Evolutionary conservation across 1,140 invertebrate genomes (phyloP).

Genomic region (Halesus radiatus): DNA sequence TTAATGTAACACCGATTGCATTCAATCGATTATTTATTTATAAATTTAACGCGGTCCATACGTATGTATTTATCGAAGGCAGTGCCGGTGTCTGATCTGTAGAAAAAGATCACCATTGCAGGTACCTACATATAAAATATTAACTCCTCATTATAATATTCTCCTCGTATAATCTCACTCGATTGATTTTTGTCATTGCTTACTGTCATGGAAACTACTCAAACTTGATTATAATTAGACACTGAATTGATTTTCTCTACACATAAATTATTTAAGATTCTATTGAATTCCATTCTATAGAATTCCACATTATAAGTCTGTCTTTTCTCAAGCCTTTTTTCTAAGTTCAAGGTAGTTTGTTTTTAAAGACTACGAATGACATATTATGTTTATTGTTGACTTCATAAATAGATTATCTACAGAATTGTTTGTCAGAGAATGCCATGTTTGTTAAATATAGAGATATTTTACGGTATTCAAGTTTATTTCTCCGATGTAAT

Average conservation of each 20-base stretch:
- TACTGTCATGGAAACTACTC: constrained; percentile 34
- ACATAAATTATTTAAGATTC: too few species aligned
- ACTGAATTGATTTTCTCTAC: constrained; percentile 8
- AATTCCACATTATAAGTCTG: too few species aligned
- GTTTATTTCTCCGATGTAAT: too few species aligned
- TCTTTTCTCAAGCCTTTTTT: too few species aligned
- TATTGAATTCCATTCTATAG: too few species aligned
- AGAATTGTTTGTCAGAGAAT: too few species aligned
- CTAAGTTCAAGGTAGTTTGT: constrained; percentile 13
- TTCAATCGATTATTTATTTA: constrained; percentile 27
- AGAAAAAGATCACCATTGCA: not conserved
- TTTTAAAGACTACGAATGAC: not conserved
- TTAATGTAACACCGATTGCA: constrained; percentile 10
- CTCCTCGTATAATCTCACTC: not conserved
- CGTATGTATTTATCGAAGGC: not conserved
- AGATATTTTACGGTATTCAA: too few species aligned
- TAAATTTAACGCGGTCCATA: not conserved
- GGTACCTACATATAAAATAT: too few species aligned
- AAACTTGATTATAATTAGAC: constrained; percentile 25
- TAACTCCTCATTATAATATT: too few species aligned
- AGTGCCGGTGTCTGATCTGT: constrained; percentile 5
- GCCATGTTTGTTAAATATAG: too few species aligned
- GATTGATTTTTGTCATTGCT: constrained; percentile 32
- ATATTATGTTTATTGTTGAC: constrained; percentile 4
- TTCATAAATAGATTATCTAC: too few species aligned